phyloP scores from a whole-genome alignment of 2,113 vertebrate species.

The Hassar affinis region DNA sequence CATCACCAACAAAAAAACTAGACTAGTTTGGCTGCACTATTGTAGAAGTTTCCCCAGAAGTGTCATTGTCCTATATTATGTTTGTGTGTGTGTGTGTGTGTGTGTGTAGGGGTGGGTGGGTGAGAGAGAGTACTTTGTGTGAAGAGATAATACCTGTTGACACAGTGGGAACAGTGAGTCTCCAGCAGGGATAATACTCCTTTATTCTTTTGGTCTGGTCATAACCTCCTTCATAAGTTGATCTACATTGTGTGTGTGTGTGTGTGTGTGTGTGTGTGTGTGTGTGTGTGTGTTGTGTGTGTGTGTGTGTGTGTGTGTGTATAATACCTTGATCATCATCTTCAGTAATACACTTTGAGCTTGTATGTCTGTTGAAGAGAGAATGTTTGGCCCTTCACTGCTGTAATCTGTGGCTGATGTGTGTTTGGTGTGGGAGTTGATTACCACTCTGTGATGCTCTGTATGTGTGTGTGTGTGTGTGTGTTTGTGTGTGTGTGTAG shows the following conservation, averaged over 20 bases:
- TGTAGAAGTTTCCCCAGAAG: too few relatives aligned
- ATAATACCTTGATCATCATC: not conserved
- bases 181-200: not conserved
- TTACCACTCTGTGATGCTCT: not conserved
- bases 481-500: too few relatives aligned
- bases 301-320: not conserved
- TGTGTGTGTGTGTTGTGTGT: too few relatives aligned
- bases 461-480: constrained; percentile 1
- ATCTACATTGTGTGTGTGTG: too few relatives aligned
- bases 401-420: not conserved
- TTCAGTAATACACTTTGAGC: not conserved
- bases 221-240: not conserved
- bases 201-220: not conserved
- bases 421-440: not conserved
- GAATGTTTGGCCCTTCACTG: not conserved
- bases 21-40: too few relatives aligned
- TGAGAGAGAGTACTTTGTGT: constrained; percentile 3
- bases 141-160: constrained; percentile 39
- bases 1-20: too few relatives aligned
- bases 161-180: constrained; percentile 27
- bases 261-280: not conserved
- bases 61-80: too few relatives aligned
- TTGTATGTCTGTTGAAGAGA: not conserved
- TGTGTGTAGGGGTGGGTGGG: too few relatives aligned
- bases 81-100: too few relatives aligned